Evolutionary conservation across 2,797 vertebrate genomes (phyloP).

Genomic region (Rhadinocentrus ornatus): DNA sequence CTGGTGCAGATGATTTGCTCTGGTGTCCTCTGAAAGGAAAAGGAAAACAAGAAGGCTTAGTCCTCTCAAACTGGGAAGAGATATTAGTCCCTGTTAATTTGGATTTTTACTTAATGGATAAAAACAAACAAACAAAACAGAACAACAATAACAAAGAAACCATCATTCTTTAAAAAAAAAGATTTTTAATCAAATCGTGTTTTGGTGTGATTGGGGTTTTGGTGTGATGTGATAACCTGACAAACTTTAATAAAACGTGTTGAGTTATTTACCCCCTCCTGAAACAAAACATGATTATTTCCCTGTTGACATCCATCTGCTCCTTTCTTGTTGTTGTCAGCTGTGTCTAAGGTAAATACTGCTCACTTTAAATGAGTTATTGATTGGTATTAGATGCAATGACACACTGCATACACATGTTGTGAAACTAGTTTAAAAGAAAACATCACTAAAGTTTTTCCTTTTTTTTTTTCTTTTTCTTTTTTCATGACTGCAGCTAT

Average conservation of each 20-base stretch:
- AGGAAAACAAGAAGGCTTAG: too few relatives aligned
- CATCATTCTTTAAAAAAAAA: not conserved
- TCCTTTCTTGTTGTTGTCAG: conserved; percentile 18
- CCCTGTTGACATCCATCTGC: conserved; percentile 14
- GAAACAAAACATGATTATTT: conserved; percentile 30
- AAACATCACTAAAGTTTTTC: conserved; percentile 18
- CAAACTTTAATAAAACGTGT: not conserved
- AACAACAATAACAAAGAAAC: not conserved
- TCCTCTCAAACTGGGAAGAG: too few relatives aligned
- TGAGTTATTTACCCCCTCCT: conserved; percentile 43
- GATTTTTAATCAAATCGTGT: too few relatives aligned
- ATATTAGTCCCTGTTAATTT: not conserved
- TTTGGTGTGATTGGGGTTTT: too few relatives aligned
- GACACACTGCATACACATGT: conserved; percentile 30
- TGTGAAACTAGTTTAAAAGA: conserved; percentile 48
- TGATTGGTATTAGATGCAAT: conserved; percentile 53
- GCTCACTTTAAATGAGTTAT: conserved; percentile 53
- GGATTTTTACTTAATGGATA: not conserved
- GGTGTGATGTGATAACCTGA: not conserved
- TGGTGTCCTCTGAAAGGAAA: too few relatives aligned
- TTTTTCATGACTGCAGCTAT: conserved; percentile 34
- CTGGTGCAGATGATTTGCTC: too few relatives aligned
- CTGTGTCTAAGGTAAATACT: conserved; percentile 34
- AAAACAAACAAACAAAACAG: conserved; percentile 2
- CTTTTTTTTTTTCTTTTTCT: conserved; percentile 16